Conservation (phyloP, 2,888 invertebrate species). For the Platyscelio sp. region DNA sequence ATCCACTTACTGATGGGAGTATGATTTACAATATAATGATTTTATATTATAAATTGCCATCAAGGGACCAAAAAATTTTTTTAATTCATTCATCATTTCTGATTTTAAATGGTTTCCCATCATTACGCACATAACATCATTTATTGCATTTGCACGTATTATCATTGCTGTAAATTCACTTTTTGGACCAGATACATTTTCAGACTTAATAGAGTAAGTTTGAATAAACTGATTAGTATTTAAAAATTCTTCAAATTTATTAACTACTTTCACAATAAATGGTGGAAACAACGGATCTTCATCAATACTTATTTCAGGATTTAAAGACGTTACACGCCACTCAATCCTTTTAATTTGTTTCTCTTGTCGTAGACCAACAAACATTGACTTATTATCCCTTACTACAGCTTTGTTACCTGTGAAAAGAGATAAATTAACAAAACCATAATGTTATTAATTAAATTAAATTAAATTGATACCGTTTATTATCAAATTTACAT, state of each 20-base stretch:
- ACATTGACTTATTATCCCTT: too few species aligned
- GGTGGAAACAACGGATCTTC: slow-evolving; percentile 78
- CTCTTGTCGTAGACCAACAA: too few species aligned
- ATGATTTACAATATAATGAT: slow-evolving; percentile 81
- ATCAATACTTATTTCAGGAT: slow-evolving; percentile 79
- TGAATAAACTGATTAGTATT: slow-evolving; percentile 72
- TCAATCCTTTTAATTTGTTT: slow-evolving; percentile 45
- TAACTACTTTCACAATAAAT: slow-evolving; percentile 82
- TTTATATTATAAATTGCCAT: slow-evolving; percentile 76
- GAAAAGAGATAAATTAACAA: too few species aligned
- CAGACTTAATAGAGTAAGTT: slow-evolving; percentile 57
- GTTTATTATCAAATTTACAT: too few species aligned
- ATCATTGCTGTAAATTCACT: slow-evolving; percentile 73
- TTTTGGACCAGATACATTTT: slow-evolving; percentile 19
- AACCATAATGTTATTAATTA: too few species aligned
- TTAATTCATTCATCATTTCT: slow-evolving; percentile 80
- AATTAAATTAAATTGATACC: too few species aligned
- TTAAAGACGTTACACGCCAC: slow-evolving; percentile 40
- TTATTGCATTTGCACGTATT: slow-evolving; percentile 80
- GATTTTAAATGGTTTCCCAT: slow-evolving; percentile 81
- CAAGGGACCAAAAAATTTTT: slow-evolving; percentile 78
- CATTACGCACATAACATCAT: slow-evolving; percentile 82
- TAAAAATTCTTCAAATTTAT: slow-evolving; percentile 77
- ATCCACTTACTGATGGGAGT: slow-evolving; percentile 48
- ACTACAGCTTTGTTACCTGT: too few species aligned